A percentile compares a stretch with the other conserved stretches of the same genome.
phyloP scores from a whole-genome alignment of 2,888 invertebrate genomes.

The Synergus itoensis region DNA sequence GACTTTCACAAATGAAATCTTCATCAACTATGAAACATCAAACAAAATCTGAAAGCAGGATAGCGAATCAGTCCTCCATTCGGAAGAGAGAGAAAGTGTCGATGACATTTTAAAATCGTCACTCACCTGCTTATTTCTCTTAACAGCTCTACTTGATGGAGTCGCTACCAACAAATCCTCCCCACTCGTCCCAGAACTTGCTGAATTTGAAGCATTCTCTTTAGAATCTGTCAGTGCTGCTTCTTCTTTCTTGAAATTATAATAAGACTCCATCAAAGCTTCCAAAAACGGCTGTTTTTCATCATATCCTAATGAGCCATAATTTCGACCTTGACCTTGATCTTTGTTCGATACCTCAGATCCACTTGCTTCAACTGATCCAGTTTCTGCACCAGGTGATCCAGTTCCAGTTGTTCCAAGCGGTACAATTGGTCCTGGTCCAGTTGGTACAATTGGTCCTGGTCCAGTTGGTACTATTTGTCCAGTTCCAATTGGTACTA shows the following conservation, averaged over 20 bases:
- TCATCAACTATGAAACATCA: background rate
- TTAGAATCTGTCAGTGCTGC: background rate
- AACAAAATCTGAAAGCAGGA: conserved; percentile 16
- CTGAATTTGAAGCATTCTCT: background rate
- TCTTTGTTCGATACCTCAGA: background rate
- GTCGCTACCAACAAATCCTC: conserved; percentile 13
- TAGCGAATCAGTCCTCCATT: background rate
- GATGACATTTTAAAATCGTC: background rate
- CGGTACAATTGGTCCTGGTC: too few species aligned
- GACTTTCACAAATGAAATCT: conserved; percentile 25
- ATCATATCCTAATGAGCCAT: background rate
- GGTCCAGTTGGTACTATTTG: background rate
- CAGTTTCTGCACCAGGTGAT: background rate
- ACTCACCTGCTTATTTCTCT: conserved; percentile 69
- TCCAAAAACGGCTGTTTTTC: conserved; percentile 57
- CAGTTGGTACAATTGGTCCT: background rate
- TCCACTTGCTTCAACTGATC: background rate
- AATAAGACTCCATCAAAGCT: conserved; percentile 58
- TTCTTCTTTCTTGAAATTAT: conserved; percentile 53
- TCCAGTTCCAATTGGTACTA: background rate
- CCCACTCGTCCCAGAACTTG: background rate
- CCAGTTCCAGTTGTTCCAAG: too few species aligned
- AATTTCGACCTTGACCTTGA: background rate
- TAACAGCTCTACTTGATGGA: conserved; percentile 47
- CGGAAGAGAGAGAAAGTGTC: conserved; percentile 27